Evolutionary conservation across 2,113 vertebrate genomes (phyloP).

Genomic region (Lampris megalopsis): DNA sequence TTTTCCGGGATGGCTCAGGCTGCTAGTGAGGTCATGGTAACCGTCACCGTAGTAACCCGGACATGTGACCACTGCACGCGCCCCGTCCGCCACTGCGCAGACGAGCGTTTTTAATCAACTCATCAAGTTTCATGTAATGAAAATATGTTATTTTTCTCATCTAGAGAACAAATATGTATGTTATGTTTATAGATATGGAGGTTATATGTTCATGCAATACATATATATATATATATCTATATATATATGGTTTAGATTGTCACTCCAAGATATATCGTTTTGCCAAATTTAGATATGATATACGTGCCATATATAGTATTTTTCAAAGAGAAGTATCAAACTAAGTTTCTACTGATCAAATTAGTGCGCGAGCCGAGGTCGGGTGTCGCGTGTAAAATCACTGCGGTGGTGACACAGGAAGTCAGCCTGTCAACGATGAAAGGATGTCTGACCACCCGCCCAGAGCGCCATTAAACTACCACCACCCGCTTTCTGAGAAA

Average conservation of each 20-base stretch:
- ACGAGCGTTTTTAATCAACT: conserved; percentile 74
- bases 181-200: conserved; percentile 71
- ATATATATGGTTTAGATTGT: conserved; percentile 63
- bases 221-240: conserved; percentile 1
- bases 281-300: conserved; percentile 76
- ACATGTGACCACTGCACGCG: conserved; percentile 74
- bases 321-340: conserved; percentile 59
- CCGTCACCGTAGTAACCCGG: conserved; percentile 68
- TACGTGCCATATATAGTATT: conserved; percentile 79
- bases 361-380: conserved; percentile 29
- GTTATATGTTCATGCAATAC: conserved; percentile 66
- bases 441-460: conserved; percentile 18
- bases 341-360: conserved; percentile 45
- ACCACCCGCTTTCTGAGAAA: neutral
- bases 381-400: conserved; percentile 13
- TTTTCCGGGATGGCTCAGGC: conserved; percentile 57
- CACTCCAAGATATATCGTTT: conserved; percentile 60
- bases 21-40: conserved; percentile 69
- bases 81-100: conserved; percentile 82
- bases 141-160: conserved; percentile 76
- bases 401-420: conserved; percentile 23
- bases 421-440: conserved; percentile 35
- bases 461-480: conserved; percentile 3
- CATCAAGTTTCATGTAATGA: conserved; percentile 63
- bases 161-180: conserved; percentile 74